Conservation (phyloP, 2,797 vertebrate species). For the Phoxinus dragarum region DNA sequence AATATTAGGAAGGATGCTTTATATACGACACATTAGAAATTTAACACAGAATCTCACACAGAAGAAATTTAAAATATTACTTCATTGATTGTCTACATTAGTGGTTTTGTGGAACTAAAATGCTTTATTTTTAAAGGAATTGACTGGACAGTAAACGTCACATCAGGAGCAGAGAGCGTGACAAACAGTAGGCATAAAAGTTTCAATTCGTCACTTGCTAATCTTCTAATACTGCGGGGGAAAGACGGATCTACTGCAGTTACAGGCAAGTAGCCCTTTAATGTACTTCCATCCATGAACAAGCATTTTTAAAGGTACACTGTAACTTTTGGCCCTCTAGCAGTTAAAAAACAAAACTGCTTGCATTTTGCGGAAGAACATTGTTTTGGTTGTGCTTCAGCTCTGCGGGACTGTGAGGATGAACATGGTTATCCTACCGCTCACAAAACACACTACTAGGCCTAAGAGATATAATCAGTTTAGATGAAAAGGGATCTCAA, state of each 20-base stretch:
- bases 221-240: slow-evolving; percentile 90
- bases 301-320: not conserved
- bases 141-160: slow-evolving; percentile 86
- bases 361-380: not conserved
- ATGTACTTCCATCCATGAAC: not conserved
- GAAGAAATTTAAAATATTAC: not conserved
- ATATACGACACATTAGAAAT: not conserved
- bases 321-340: not conserved
- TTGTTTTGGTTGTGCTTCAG: not conserved
- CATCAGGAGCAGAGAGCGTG: slow-evolving; percentile 60
- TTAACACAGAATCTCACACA: too few species aligned
- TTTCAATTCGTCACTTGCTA: slow-evolving; percentile 92
- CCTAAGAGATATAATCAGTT: not conserved
- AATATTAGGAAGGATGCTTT: not conserved
- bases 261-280: slow-evolving; percentile 74
- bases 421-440: not conserved
- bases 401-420: not conserved
- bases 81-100: not conserved
- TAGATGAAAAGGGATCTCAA: too few species aligned
- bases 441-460: not conserved
- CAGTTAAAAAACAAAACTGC: not conserved
- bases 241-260: slow-evolving; percentile 84
- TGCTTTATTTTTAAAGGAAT: slow-evolving; percentile 79
- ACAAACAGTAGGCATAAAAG: slow-evolving; percentile 61
- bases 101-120: not conserved